A percentile compares a stretch with the other conserved stretches of the same genome.
phyloP scores from a whole-genome alignment of 2,888 invertebrate species.

The Cryptosula pallasiana region DNA sequence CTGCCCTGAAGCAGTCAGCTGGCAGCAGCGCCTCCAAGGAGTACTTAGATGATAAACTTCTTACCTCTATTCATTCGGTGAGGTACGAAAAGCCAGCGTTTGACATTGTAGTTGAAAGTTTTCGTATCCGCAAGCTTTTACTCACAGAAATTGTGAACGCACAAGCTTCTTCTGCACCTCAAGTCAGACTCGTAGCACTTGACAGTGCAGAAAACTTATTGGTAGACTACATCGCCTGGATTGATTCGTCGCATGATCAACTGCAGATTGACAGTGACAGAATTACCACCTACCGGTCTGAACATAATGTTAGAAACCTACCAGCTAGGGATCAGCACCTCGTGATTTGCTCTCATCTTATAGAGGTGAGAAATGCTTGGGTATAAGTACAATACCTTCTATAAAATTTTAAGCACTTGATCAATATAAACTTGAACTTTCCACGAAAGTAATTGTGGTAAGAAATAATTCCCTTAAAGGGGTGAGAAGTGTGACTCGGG shows the following conservation, averaged over 20 bases:
- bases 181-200: neutral
- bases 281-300: neutral
- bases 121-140: constrained; percentile 66
- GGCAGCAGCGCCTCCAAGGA: no score
- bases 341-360: neutral
- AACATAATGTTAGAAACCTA: neutral
- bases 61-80: constrained; percentile 31
- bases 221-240: neutral
- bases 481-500: no score
- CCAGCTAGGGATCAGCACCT: neutral
- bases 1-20: no score
- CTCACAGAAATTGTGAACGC: constrained; percentile 61
- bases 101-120: constrained; percentile 75
- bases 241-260: neutral
- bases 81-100: constrained; percentile 53
- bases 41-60: constrained; percentile 34
- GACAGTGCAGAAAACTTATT: neutral
- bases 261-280: neutral
- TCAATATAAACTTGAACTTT: no score
- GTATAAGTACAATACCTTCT: no score
- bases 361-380: neutral
- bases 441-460: no score
- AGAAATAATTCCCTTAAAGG: no score
- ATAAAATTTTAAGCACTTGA: no score
- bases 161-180: neutral